phyloP scores from a whole-genome alignment of 2,888 invertebrate genomes.

The Incurvaria masculella region DNA sequence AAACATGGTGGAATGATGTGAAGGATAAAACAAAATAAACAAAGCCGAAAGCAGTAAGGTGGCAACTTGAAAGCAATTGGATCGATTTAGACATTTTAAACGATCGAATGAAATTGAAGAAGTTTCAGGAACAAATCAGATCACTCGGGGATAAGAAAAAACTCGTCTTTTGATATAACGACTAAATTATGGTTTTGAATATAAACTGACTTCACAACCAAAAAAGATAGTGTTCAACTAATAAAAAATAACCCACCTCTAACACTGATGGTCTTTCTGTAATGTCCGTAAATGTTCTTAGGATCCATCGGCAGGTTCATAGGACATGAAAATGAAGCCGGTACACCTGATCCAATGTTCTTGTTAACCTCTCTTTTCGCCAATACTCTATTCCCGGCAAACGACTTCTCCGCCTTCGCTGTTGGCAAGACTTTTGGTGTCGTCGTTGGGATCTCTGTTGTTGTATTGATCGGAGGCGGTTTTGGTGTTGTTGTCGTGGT shows the following conservation, averaged over 20 bases:
- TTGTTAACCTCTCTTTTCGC: constrained; percentile 26
- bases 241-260: constrained; percentile 60
- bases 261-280: constrained; percentile 59
- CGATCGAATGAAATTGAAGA: too few relatives aligned
- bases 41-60: too few relatives aligned
- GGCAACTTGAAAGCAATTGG: too few relatives aligned
- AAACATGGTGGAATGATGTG: too few relatives aligned
- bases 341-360: constrained; percentile 18
- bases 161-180: too few relatives aligned
- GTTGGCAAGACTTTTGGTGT: constrained; percentile 18
- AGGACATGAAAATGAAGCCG: constrained; percentile 48
- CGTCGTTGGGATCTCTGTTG: constrained; percentile 21
- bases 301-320: constrained; percentile 59
- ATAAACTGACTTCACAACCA: too few relatives aligned
- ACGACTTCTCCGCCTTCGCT: constrained; percentile 16
- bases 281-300: constrained; percentile 71
- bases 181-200: too few relatives aligned
- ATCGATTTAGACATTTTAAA: too few relatives aligned
- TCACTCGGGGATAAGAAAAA: too few relatives aligned
- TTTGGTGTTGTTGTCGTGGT: constrained; percentile 31
- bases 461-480: constrained; percentile 18
- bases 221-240: too few relatives aligned
- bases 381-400: constrained; percentile 21
- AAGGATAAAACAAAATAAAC: too few relatives aligned
- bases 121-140: too few relatives aligned